Percentiles rank a stretch among this genome's conserved stretches.
Conservation (phyloP, 2,113 vertebrate species). For the Asarcornis scutulata region DNA sequence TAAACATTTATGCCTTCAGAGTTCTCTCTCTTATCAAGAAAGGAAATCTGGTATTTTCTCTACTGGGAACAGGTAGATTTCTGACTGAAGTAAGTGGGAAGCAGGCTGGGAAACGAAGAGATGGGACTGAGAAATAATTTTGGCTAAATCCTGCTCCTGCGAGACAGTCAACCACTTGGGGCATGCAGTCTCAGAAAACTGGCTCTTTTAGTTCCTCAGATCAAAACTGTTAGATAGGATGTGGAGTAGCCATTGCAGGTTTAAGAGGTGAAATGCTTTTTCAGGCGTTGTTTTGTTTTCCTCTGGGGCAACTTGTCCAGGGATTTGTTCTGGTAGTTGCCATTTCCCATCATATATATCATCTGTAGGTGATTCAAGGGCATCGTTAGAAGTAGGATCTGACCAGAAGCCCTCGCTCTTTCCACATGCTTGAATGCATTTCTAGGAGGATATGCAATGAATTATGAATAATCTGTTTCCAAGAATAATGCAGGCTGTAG, state of each 20-base stretch:
- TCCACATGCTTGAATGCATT: neutral
- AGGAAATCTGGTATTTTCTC: neutral
- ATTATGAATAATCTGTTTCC: neutral
- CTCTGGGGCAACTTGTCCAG: neutral
- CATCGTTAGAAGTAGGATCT: neutral
- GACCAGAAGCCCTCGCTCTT: neutral
- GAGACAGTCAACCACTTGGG: neutral
- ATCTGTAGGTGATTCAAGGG: conserved; percentile 1
- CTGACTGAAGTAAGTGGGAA: neutral
- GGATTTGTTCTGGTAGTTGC: neutral
- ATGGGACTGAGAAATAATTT: neutral
- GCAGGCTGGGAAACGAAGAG: neutral
- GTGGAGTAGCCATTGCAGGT: neutral
- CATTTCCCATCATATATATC: neutral
- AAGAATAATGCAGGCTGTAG: neutral
- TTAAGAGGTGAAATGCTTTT: neutral
- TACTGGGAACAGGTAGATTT: neutral
- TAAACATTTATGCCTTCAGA: neutral
- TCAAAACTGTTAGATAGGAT: neutral
- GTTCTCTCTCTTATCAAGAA: neutral
- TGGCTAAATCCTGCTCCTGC: neutral
- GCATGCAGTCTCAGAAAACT: neutral
- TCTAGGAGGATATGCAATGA: neutral
- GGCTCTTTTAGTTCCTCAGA: neutral
- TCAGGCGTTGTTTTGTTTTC: neutral